Evolutionary conservation across 1,140 invertebrate species (phyloP).

Genomic region (Acromyrmex heyeri): DNA sequence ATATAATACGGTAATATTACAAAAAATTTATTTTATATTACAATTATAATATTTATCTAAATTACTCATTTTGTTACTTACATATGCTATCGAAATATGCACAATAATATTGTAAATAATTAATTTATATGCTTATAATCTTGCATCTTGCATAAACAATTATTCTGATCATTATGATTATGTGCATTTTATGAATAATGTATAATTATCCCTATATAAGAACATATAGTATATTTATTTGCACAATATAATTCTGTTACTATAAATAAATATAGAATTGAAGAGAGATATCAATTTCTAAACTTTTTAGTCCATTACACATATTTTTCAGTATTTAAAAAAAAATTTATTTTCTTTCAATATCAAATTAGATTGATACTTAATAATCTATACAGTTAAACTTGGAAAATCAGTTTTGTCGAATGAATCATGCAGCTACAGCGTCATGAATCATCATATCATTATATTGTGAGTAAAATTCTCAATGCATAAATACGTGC

Average conservation of each 20-base stretch:
- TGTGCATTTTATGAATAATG: background rate
- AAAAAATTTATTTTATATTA: background rate
- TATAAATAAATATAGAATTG: conserved; percentile 7
- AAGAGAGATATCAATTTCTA: background rate
- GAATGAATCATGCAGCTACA: conserved; percentile 13
- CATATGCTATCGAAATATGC: background rate
- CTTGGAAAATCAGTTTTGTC: background rate
- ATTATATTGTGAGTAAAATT: background rate
- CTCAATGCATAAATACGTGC: background rate
- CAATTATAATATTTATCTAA: background rate
- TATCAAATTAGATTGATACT: background rate
- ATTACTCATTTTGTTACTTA: background rate
- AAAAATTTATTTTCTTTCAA: background rate
- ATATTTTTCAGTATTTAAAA: background rate
- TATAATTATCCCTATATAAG: background rate
- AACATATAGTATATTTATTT: background rate
- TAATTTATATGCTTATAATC: background rate
- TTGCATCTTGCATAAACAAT: background rate
- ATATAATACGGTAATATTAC: background rate
- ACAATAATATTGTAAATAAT: background rate
- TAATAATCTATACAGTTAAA: background rate
- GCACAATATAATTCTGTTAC: background rate
- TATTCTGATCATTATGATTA: background rate
- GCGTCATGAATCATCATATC: conserved; percentile 30
- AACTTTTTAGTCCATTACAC: background rate